Conservation (phyloP, 92 coral and sea anemone genomes). For the Epizoanthus ramosus region DNA sequence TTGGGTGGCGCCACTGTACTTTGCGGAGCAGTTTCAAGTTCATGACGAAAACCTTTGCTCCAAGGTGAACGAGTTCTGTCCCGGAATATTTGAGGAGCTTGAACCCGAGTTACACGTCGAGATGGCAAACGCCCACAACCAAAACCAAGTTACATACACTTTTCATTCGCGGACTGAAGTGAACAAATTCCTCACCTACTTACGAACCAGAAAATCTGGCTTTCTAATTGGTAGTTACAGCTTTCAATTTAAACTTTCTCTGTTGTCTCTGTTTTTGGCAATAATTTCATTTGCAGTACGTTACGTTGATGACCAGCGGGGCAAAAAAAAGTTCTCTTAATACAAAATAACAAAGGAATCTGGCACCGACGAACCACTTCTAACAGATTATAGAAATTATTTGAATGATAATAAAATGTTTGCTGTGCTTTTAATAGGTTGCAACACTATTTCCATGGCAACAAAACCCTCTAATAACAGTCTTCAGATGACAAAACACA, state of each 20-base stretch:
- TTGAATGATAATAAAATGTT: no score
- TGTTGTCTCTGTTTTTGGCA: slow-evolving; percentile 58
- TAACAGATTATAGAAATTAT: no score
- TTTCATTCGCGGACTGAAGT: slow-evolving; percentile 65
- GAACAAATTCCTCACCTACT: slow-evolving; percentile 55
- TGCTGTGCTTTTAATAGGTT: no score
- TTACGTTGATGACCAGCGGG: slow-evolving; percentile 28
- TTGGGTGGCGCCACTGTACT: slow-evolving; percentile 65
- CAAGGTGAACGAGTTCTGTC: slow-evolving; percentile 61
- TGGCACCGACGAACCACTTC: no score
- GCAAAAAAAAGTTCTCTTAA: no score
- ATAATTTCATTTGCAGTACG: slow-evolving; percentile 51
- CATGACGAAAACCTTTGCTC: slow-evolving; percentile 54
- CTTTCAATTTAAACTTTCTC: slow-evolving; percentile 62
- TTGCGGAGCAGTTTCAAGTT: slow-evolving; percentile 55
- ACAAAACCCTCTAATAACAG: no score
- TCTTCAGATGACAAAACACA: no score
- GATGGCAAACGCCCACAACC: background rate
- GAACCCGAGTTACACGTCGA: slow-evolving; percentile 32
- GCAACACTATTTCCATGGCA: no score
- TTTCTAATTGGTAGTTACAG: slow-evolving; percentile 67
- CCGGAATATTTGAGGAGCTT: slow-evolving; percentile 40
- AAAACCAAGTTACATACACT: slow-evolving; percentile 29
- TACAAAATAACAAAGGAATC: no score
- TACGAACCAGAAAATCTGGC: slow-evolving; percentile 57